phyloP scores from a whole-genome alignment of 2,797 vertebrate genomes.

The Peromyscus melanophrys region DNA sequence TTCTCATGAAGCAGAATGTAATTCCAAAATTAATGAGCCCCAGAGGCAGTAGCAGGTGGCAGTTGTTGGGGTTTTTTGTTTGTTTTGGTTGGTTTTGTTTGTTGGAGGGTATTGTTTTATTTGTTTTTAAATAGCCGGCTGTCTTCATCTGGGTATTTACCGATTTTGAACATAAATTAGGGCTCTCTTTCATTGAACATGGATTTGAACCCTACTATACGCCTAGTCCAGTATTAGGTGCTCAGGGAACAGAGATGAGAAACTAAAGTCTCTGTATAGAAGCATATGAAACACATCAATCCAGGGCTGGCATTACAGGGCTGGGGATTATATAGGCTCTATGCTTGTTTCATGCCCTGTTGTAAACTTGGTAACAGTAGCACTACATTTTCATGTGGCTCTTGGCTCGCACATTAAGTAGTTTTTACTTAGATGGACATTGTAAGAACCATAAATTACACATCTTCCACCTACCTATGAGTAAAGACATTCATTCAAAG shows the following conservation, averaged over 20 bases:
- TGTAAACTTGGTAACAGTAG: neutral
- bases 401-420: neutral
- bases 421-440: neutral
- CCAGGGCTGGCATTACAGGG: neutral
- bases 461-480: neutral
- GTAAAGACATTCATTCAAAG: constrained; percentile 57
- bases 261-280: neutral
- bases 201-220: neutral
- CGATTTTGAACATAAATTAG: constrained; percentile 31
- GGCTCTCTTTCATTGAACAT: constrained; percentile 38
- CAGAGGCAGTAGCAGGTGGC: neutral
- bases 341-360: neutral
- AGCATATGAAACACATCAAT: neutral
- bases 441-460: neutral
- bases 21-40: neutral
- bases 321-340: neutral
- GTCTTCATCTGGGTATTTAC: constrained; percentile 24
- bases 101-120: neutral
- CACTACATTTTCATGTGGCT: neutral
- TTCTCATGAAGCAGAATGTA: constrained; percentile 52
- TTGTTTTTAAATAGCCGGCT: constrained; percentile 19
- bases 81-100: neutral
- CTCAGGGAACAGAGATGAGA: neutral
- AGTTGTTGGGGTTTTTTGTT: neutral
- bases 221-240: neutral